A percentile compares a stretch with the other conserved stretches of the same genome.
Evolutionary conservation across 2,113 vertebrate genomes (phyloP).

Genomic region (Vulpes vulpes): DNA sequence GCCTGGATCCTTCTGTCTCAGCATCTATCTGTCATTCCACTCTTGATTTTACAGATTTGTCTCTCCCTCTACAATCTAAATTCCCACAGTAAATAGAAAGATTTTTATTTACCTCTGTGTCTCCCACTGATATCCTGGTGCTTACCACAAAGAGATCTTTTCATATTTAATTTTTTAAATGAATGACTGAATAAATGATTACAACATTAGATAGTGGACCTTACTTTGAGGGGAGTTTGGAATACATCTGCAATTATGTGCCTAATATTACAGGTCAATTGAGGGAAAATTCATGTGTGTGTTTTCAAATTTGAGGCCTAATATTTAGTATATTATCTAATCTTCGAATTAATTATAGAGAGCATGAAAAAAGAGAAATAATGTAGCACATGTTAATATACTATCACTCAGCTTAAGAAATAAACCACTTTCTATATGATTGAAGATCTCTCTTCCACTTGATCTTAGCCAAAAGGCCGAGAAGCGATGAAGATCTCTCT

Average conservation of each 20-base stretch:
- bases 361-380: neutral
- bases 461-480: too few species aligned
- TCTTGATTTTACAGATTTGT: neutral
- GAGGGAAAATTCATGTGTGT: neutral
- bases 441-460: neutral
- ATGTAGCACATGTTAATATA: neutral
- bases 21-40: neutral
- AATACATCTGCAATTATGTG: neutral
- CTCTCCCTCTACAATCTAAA: neutral
- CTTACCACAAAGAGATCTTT: neutral
- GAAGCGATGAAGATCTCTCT: neutral
- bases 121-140: neutral
- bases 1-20: neutral
- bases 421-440: neutral
- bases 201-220: neutral
- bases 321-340: neutral
- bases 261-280: neutral
- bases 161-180: neutral
- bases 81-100: neutral
- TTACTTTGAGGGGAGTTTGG: slow-evolving; percentile 7
- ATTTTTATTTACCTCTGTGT: neutral
- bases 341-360: neutral
- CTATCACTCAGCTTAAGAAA: neutral
- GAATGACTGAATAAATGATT: neutral
- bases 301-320: neutral